Evolutionary conservation across 2,113 vertebrate genomes (phyloP), one percentile per base, ranked within the genome.

Genomic region (Furnarius figulus): DNA sequence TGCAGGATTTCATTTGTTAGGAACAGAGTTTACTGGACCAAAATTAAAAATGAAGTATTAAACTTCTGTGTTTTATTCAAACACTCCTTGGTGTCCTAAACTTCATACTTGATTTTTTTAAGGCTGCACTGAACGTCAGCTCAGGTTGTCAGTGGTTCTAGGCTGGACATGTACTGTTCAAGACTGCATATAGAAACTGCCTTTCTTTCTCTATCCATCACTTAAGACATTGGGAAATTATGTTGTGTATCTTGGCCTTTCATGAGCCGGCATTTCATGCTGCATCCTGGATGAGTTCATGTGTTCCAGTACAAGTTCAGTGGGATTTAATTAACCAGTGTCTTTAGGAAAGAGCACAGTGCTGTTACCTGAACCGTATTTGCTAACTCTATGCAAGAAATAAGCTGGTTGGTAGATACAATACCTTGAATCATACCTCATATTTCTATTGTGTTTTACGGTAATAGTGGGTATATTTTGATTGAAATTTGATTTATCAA

Each of bases 81-180:
- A 71, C 9, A 5, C 8, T 77, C 14, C 7, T 87, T 42, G 8
- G 25, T 63, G 18, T 70, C 20, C 39, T 72, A 30, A 65, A 13
- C 30, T 77, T 89, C 46, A 68, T 65, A 66, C 28, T 3, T 21
- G 33, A 1, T 77, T 6, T 53, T 55, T 91, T 71, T 68, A 66
- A 49, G 15, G 10, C n/a, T 74, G 24, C 17, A 4, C 20, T 46
- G 28, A 47, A 85, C 8, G 4, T 49, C 55, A 53, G 23, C 17
- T 89, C 10, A 35, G 21, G 8, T 22, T 55, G 5, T 59, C 74
- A 63, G 16, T 74, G 12, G 3, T 73, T 55, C 49, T 52, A 39
- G 24, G 20, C 49, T 44, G 33, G 18, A 23, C 31, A 10, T 1
- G 5, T 77, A 47, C 16, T 0, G 0, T 89, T 85, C 14, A 44